Percentiles rank a stretch among this genome's conserved stretches.
Evolutionary conservation across 1,140 invertebrate species (phyloP).

Genomic region (Spodoptera litura): DNA sequence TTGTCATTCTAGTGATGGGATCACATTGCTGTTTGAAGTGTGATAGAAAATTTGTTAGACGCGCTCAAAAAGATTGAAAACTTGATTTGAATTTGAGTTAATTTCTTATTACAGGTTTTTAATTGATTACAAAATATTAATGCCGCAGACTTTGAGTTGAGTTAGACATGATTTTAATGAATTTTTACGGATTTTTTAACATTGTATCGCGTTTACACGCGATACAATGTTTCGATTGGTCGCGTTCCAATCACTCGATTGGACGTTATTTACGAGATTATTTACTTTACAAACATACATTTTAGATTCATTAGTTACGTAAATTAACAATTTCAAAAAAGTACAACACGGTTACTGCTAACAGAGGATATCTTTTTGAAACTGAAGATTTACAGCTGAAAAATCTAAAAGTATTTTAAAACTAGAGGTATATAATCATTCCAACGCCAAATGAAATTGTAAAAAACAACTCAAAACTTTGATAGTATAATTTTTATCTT

Average conservation of each 20-base stretch:
- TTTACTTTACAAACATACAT: not conserved
- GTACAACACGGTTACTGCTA: constrained; percentile 25
- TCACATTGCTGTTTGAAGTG: constrained; percentile 31
- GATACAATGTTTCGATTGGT: no score
- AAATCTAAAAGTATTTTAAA: constrained; percentile 27
- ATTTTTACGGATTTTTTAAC: not conserved
- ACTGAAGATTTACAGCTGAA: constrained; percentile 35
- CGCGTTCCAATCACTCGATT: constrained; percentile 46
- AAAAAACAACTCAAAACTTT: constrained; percentile 24
- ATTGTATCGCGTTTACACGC: not conserved
- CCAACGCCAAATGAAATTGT: constrained; percentile 19
- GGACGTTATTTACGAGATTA: constrained; percentile 24
- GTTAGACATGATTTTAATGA: not conserved
- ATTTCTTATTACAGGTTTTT: not conserved
- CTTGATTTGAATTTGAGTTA: not conserved
- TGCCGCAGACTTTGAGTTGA: not conserved
- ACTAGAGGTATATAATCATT: constrained; percentile 20
- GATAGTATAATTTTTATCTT: constrained; percentile 8
- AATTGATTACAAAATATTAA: not conserved
- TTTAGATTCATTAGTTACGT: constrained; percentile 32
- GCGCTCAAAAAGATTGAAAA: not conserved
- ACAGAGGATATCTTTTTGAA: constrained; percentile 18
- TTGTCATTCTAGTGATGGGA: constrained; percentile 41
- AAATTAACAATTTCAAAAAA: constrained; percentile 41
- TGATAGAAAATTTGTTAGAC: no score